Evolutionary conservation across 1,140 invertebrate genomes (phyloP).

Genomic region (Anastrepha obliqua): DNA sequence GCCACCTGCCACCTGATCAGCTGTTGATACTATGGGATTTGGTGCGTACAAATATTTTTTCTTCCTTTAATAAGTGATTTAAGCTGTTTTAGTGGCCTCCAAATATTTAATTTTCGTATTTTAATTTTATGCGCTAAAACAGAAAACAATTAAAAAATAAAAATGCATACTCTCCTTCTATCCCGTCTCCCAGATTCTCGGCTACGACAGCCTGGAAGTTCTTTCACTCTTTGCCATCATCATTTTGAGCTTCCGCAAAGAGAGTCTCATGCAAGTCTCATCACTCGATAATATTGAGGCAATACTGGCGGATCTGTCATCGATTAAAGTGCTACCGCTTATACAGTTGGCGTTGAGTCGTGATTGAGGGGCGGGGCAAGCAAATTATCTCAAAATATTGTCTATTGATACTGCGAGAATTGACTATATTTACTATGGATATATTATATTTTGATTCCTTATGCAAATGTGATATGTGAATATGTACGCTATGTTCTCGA

Average conservation of each 20-base stretch:
- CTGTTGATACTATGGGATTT: constrained; percentile 94
- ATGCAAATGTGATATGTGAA: constrained; percentile 43
- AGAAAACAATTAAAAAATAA: too few species aligned
- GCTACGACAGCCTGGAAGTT: constrained; percentile 93
- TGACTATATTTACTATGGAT: neutral
- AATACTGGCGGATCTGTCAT: constrained; percentile 92
- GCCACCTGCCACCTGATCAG: constrained; percentile 93
- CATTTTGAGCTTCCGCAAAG: constrained; percentile 93
- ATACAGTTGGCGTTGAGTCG: constrained; percentile 81
- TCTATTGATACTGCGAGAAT: neutral
- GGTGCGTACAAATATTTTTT: constrained; percentile 58
- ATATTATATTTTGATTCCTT: neutral
- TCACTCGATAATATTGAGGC: constrained; percentile 90
- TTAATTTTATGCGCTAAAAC: too few species aligned
- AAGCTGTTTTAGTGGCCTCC: too few species aligned
- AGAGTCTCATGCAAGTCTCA: constrained; percentile 92
- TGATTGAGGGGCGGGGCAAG: constrained; percentile 59
- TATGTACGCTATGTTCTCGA: neutral
- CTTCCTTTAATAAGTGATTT: too few species aligned
- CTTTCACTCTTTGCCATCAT: constrained; percentile 89
- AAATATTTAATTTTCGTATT: too few species aligned
- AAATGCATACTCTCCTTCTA: too few species aligned
- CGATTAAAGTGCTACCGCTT: constrained; percentile 90
- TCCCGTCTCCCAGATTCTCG: constrained; percentile 79
- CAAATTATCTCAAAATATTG: too few species aligned